A percentile compares a stretch with the other conserved stretches of the same genome.
Conservation (phyloP, 2,888 invertebrate species). For the Dinocampus coccinellae region DNA sequence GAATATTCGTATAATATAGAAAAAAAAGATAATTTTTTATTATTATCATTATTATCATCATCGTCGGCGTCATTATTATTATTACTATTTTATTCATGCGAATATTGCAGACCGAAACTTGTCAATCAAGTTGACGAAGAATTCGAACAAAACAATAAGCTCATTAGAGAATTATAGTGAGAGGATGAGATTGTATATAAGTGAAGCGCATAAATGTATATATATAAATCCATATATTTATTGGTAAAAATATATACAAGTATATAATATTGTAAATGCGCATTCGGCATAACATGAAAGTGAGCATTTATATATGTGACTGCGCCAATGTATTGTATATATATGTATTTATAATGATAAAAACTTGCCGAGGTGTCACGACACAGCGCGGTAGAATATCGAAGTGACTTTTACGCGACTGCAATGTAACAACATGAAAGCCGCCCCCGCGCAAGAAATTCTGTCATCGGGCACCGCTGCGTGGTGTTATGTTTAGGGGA, state of each 20-base stretch:
- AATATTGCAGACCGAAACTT: background rate
- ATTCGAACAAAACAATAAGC: background rate
- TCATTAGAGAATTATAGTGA: background rate
- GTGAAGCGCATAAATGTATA: background rate
- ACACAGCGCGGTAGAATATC: conserved; percentile 14
- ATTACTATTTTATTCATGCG: too few species aligned
- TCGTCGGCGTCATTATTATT: too few species aligned
- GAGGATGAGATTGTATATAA: background rate
- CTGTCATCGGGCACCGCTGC: conserved; percentile 38
- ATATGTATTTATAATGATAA: conserved; percentile 19
- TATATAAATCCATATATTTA: background rate
- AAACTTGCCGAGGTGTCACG: conserved; percentile 35
- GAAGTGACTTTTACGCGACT: background rate
- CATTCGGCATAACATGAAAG: background rate
- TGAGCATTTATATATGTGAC: background rate
- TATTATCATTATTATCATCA: too few species aligned
- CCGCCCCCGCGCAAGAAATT: conserved; percentile 28
- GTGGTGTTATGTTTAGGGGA: conserved; percentile 57
- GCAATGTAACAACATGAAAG: conserved; percentile 4
- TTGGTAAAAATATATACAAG: background rate
- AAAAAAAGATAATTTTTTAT: background rate
- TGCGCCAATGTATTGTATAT: background rate
- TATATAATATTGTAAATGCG: background rate
- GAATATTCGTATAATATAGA: background rate
- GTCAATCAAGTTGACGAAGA: background rate